Conservation (phyloP, 2,888 invertebrate species). For the Schizotus pectinicornis region DNA sequence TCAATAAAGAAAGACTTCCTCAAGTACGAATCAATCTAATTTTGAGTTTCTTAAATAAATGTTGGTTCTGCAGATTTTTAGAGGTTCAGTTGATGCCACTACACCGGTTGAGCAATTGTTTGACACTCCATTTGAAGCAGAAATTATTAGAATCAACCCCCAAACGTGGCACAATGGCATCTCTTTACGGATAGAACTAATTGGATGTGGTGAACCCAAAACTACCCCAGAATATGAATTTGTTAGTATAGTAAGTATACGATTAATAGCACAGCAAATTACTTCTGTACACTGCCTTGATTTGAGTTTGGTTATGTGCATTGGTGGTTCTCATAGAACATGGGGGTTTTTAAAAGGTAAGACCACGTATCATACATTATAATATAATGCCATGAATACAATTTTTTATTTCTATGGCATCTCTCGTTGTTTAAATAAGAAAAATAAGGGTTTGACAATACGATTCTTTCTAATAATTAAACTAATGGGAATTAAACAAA, state of each 20-base stretch:
- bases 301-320: no score
- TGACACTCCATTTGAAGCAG: conserved; percentile 75
- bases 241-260: conserved; percentile 30
- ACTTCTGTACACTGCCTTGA: no score
- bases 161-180: conserved; percentile 75
- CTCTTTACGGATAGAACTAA: conserved; percentile 70
- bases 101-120: conserved; percentile 69
- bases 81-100: conserved; percentile 41
- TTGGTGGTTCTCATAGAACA: no score
- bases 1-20: conserved; percentile 58
- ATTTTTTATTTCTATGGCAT: no score
- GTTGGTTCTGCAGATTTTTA: conserved; percentile 58
- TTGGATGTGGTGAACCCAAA: conserved; percentile 68
- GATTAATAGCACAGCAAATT: background rate
- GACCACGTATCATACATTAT: no score
- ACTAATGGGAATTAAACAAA: no score
- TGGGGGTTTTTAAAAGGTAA: no score
- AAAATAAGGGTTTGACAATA: no score
- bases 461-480: no score
- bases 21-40: conserved; percentile 56
- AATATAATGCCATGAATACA: no score
- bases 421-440: no score
- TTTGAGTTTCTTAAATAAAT: conserved; percentile 57
- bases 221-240: conserved; percentile 28
- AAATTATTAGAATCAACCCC: conserved; percentile 74